Percentiles rank a stretch among this genome's conserved stretches.
phyloP scores from a whole-genome alignment of 1,140 invertebrate species.

The Calosoma granatense region DNA sequence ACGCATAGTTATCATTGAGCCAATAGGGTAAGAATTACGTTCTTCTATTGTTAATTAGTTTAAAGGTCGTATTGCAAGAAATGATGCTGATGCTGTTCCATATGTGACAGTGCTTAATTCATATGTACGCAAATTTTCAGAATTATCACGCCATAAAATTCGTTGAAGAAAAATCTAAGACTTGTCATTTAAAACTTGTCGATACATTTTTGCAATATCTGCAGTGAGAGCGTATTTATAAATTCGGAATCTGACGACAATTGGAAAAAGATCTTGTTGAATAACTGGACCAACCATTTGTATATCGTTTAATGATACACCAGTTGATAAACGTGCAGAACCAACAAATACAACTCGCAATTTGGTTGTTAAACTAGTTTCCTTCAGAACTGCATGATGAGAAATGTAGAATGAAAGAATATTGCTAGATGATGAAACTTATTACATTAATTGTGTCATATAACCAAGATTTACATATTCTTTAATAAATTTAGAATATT shows the following conservation, averaged over 20 bases:
- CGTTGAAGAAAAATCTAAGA: conserved; percentile 28
- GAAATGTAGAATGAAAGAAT: conserved; percentile 22
- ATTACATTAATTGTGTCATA: background rate
- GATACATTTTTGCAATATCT: conserved; percentile 38
- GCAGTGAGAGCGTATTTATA: conserved; percentile 18
- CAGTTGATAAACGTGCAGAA: conserved; percentile 14
- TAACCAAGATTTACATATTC: background rate
- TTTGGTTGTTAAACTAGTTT: conserved; percentile 27
- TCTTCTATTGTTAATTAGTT: conserved; percentile 21
- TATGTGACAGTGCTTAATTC: conserved; percentile 28
- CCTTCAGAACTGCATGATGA: conserved; percentile 26
- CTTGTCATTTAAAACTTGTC: conserved; percentile 29
- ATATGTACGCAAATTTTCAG: conserved; percentile 20
- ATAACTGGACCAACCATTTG: conserved; percentile 21
- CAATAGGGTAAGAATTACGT: conserved; percentile 17
- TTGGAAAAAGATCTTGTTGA: conserved; percentile 22
- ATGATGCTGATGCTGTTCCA: conserved; percentile 26
- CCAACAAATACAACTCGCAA: conserved; percentile 23
- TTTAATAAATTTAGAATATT: background rate
- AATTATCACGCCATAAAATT: conserved; percentile 30
- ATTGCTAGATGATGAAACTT: background rate
- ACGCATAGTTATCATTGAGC: conserved; percentile 14
- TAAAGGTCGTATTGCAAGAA: conserved; percentile 24
- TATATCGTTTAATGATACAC: conserved; percentile 25
- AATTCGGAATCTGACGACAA: conserved; percentile 21